Base-by-base conservation (phyloP, 1,140 invertebrate species). In the Drosophila oshimai region DNA sequence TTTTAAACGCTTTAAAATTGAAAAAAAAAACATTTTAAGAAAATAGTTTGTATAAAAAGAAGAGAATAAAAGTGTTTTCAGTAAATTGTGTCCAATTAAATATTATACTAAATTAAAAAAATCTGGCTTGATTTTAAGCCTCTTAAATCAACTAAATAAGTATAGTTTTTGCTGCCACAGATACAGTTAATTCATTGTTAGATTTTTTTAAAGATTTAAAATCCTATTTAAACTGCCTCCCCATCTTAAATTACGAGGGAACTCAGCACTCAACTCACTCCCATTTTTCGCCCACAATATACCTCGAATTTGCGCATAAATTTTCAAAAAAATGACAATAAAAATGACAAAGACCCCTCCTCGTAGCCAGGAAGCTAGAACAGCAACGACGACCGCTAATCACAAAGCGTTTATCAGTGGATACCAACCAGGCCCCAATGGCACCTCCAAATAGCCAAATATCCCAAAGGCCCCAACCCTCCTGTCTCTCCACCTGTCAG, bases 381-480 rank as follows among this genome's bases (percentile, higher is more conserved):
- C 45, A 55, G 26, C 54, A 62, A 41, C 69, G 68, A 69, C 44
- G 42, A 75, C 54, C 74, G 75, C 76, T 79, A 79, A 79, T 79
- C 76, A 79, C 76, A 70, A 79, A 79, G 36, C 76, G 76, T 79
- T 79, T 79, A 79, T 79, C 76, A 69, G 53, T 31, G 64, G 33
- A 67, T 64, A 50, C 33, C 54, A 10, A 6, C 10, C 28, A 20
- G 1, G 17, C 24, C n/a, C 29, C 61, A 51, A 41, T 41, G 33
- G 45, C 73, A 60, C 50, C 73, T 70, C 45, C 18, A 17, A 17
- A 24, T 29, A 20, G 6, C 26, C 20, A 15, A 26, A 28, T 36
- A 7, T 24, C 42, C 6, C 41, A 15, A 47, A 26, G 13, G 3
- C 37, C 15, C 29, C 22, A 20, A 20, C 13, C 34, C 41, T 44